Percentiles rank a stretch among this genome's conserved stretches.
Evolutionary conservation across 2,113 vertebrate genomes (phyloP).

Genomic region (Leptocoma aspasia): DNA sequence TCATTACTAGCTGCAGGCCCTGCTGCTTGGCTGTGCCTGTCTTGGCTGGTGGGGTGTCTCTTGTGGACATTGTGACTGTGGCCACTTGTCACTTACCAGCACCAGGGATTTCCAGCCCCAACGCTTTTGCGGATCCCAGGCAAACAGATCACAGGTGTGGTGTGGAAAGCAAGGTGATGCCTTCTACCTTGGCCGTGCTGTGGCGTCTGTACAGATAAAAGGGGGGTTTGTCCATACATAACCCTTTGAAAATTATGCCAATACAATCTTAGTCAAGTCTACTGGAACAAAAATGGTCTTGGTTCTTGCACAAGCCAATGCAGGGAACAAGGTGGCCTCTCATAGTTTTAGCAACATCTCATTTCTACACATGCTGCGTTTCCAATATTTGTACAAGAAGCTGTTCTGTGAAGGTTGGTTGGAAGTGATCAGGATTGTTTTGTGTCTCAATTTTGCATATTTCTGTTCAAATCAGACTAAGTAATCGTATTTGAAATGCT

Average conservation of each 20-base stretch:
- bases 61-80: background rate
- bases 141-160: background rate
- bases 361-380: background rate
- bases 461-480: background rate
- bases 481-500: background rate
- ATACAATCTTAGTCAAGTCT: background rate
- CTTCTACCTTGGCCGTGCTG: background rate
- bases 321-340: background rate
- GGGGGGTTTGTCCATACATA: background rate
- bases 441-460: background rate
- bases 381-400: background rate
- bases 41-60: background rate
- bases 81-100: background rate
- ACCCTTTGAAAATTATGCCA: background rate
- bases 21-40: background rate
- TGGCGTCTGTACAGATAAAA: background rate
- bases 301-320: background rate
- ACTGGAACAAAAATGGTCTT: background rate
- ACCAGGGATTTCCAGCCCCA: background rate
- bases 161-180: background rate
- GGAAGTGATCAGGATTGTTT: background rate
- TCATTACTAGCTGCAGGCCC: background rate
- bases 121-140: background rate
- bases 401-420: background rate
- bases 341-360: background rate